Evolutionary conservation across 2,888 invertebrate genomes (phyloP).

Genomic region (Chirona hameri): DNA sequence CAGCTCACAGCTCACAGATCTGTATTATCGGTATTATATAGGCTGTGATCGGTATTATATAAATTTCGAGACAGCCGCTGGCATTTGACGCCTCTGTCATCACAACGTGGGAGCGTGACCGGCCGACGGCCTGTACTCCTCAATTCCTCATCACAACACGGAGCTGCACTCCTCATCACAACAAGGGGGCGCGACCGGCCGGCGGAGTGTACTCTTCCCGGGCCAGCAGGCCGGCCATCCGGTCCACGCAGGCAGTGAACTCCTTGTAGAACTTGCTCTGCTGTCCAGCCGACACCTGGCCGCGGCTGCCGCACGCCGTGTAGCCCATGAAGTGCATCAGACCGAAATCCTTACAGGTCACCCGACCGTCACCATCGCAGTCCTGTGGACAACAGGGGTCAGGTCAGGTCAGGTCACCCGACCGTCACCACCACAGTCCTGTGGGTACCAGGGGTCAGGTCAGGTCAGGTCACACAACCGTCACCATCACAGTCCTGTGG

Average conservation of each 20-base stretch:
- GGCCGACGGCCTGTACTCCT: neutral
- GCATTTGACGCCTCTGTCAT: neutral
- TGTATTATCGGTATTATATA: too few species aligned
- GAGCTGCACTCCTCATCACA: neutral
- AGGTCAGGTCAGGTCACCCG: too few species aligned
- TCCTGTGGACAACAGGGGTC: neutral
- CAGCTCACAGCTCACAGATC: too few species aligned
- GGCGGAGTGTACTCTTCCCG: neutral
- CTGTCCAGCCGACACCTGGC: neutral
- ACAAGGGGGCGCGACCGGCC: neutral
- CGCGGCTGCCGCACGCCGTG: neutral
- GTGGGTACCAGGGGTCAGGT: too few species aligned
- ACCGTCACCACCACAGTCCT: too few species aligned
- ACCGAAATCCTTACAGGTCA: constrained; percentile 9
- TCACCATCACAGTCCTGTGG: too few species aligned
- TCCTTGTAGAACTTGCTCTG: neutral
- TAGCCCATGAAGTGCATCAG: constrained; percentile 8
- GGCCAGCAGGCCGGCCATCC: neutral
- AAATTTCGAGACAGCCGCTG: too few species aligned
- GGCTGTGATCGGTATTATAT: too few species aligned
- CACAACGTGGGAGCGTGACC: neutral
- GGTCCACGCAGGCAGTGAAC: neutral
- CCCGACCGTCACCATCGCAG: neutral
- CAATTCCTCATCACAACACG: neutral
- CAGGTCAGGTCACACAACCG: too few species aligned